Percentiles rank a stretch among this genome's conserved stretches.
These are phyloP conservation scores for Pedionomus torquatus DNA, from an alignment of 2,113 vertebrate genomes.

Conservation along the genomic window DNA sequence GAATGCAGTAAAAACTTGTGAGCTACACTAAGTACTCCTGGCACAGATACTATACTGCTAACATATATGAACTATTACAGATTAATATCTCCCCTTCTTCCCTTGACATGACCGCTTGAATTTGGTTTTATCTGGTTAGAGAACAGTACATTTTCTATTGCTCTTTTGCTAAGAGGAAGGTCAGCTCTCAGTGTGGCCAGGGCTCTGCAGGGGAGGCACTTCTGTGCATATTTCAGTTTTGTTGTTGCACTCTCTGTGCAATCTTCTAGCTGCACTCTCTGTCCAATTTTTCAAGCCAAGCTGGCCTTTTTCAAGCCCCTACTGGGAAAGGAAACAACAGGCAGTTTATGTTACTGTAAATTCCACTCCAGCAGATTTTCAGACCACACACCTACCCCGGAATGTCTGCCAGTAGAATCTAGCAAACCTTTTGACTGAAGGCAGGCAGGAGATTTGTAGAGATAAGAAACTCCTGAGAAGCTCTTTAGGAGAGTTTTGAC, in stretches of 20 bases:
- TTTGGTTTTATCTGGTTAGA: not conserved
- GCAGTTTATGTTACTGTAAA: not conserved
- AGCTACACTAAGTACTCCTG: not conserved
- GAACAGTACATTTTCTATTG: not conserved
- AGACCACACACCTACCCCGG: conserved; percentile 15
- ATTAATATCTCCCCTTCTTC: not conserved
- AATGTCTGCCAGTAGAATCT: not conserved
- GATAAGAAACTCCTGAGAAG: not conserved
- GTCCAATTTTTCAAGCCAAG: not conserved
- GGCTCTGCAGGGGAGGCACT: not conserved
- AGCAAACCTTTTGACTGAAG: not conserved
- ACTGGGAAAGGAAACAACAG: conserved; percentile 17
- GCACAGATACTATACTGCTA: not conserved
- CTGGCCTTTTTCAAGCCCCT: not conserved
- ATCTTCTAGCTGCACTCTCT: not conserved
- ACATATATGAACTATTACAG: not conserved
- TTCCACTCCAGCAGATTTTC: not conserved
- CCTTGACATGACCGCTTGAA: not conserved
- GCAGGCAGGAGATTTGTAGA: not conserved
- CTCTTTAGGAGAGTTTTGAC: not conserved
- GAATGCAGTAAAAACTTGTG: not conserved
- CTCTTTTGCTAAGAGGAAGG: not conserved
- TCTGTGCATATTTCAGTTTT: not conserved
- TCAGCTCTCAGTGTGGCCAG: not conserved
- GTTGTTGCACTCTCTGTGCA: not conserved